phyloP scores from a whole-genome alignment of 53 echinoderm and acorn worm genomes.

The Holothuria leucospilota region DNA sequence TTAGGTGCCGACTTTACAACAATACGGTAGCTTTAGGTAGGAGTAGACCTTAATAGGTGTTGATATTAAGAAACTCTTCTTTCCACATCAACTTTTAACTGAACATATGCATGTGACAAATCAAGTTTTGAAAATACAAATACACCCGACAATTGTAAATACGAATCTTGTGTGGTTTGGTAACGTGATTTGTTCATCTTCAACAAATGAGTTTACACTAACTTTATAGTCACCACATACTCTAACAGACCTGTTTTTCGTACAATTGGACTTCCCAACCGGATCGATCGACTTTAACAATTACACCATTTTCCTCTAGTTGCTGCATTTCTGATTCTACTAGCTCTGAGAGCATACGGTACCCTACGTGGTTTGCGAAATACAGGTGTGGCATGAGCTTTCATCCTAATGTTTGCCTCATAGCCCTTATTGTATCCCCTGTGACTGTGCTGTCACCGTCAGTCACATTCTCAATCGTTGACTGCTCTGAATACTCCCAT shows the following conservation, averaged over 20 bases:
- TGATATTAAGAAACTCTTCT: constrained; percentile 60
- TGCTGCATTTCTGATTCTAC: constrained; percentile 52
- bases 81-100: constrained; percentile 51
- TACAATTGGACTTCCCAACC: constrained; percentile 70
- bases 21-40: constrained; percentile 58
- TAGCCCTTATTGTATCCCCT: too few relatives aligned
- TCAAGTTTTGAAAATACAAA: constrained; percentile 61
- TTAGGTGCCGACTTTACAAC: too few relatives aligned
- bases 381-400: constrained; percentile 37
- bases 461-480: too few relatives aligned
- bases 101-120: constrained; percentile 63
- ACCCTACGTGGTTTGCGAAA: too few relatives aligned
- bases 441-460: too few relatives aligned
- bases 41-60: constrained; percentile 66
- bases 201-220: constrained; percentile 48
- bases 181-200: constrained; percentile 43
- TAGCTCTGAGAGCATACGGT: constrained; percentile 57
- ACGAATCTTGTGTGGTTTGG: constrained; percentile 29
- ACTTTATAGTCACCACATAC: constrained; percentile 65
- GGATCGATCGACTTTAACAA: constrained; percentile 43
- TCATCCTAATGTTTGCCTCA: constrained; percentile 52
- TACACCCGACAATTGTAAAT: constrained; percentile 54
- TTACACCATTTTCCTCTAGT: constrained; percentile 35
- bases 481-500: too few relatives aligned
- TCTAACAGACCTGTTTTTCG: constrained; percentile 56